A percentile compares a stretch with the other conserved stretches of the same genome.
Evolutionary conservation across 2,888 invertebrate genomes (phyloP).

Genomic region (Drosophila pseudotalamancana): DNA sequence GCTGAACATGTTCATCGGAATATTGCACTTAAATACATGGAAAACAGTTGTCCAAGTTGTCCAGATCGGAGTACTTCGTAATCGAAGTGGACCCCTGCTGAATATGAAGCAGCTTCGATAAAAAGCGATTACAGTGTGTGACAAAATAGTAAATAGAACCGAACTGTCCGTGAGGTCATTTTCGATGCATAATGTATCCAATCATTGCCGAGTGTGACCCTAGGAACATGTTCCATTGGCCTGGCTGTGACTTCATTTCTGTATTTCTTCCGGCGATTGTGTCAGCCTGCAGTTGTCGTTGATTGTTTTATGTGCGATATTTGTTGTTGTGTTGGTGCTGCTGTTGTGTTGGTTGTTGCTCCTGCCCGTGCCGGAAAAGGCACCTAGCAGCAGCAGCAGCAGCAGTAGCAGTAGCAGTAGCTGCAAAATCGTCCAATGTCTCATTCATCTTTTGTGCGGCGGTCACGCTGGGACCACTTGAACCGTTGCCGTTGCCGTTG

Average conservation of each 20-base stretch:
- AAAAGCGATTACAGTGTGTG: not conserved
- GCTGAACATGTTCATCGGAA: not conserved
- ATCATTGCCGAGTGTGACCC: constrained; percentile 6
- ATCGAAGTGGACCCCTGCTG: not conserved
- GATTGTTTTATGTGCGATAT: constrained; percentile 81
- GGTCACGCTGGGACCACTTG: constrained; percentile 72
- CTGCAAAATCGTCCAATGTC: constrained; percentile 61
- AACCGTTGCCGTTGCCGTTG: constrained; percentile 52
- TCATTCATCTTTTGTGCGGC: constrained; percentile 69
- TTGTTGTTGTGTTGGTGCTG: constrained; percentile 33
- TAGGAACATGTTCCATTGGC: constrained; percentile 12
- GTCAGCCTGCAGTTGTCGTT: constrained; percentile 77
- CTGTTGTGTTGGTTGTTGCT: constrained; percentile 1
- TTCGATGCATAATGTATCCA: constrained; percentile 20
- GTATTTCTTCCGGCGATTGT: constrained; percentile 65
- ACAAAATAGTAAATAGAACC: not conserved
- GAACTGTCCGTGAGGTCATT: not conserved
- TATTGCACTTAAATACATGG: not conserved
- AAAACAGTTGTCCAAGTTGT: not conserved
- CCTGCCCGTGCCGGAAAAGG: constrained; percentile 20
- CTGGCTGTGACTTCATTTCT: constrained; percentile 60
- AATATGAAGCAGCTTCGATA: not conserved
- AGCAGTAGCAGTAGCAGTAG: constrained; percentile 25
- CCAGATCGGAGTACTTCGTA: not conserved
- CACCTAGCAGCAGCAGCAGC: constrained; percentile 6